Evolutionary conservation across 2,113 vertebrate species (phyloP), one percentile per base, ranked within the genome.

Genomic region (Epinephelus fuscoguttatus): DNA sequence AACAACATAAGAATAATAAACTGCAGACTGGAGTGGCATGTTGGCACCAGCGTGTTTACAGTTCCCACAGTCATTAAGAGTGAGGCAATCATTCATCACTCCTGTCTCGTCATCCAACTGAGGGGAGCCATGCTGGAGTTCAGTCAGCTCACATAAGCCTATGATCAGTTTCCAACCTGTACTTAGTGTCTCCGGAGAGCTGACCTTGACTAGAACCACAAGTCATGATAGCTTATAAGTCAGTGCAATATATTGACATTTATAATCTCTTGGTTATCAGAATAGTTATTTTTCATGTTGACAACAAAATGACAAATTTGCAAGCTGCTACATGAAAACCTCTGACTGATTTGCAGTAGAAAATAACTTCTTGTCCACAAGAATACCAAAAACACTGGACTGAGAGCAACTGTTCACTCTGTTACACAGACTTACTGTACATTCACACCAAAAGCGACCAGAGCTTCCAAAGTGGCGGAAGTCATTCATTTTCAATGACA

Each of bases 11-110:
- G 8, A 42, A 42, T 11, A 42, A 42, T 11, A 42, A 9, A 42
- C 17, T 14, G 49, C 21, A 62, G 50, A 42, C 25, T 18, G 19
- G 47, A 56, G 37, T n/a, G 63, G 27, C 60, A 33, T 8, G 56
- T 70, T 59, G 47, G 40, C 72, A 76, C n/a, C 17, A 11, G 25
- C 60, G 23, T 74, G 68, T 81, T 73, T 63, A 50, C 63, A 17
- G 50, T 19, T 6, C 2, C 62, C n/a, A 59, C 69, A 53, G 50
- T 69, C 19, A n/a, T 68, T 37, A 81, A 47, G 27, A 55, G 37
- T 55, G 60, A 70, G 53, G 23, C 59, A 33, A 66, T 79, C 63
- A 19, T 63, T 82, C 52, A 23, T 64, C 80, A 75, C 25, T 10
- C n/a, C 64, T 70, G 72, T 74, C 52, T 66, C 1, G 23, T 63